phyloP scores from a whole-genome alignment of 2,797 vertebrate genomes.

The Enteromius trimaculatus region DNA sequence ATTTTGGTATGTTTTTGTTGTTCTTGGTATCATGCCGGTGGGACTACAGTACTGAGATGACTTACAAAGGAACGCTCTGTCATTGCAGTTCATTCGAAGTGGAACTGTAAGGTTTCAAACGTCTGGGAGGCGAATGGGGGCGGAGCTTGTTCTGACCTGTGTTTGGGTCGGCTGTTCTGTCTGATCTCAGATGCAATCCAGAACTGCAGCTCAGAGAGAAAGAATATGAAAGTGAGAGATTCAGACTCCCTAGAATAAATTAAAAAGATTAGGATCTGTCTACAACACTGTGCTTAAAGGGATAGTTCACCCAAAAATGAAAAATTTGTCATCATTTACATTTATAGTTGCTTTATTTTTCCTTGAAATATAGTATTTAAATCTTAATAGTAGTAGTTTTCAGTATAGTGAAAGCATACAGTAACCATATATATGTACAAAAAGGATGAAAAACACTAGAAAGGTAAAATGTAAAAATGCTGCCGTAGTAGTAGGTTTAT shows the following conservation, averaged over 20 bases:
- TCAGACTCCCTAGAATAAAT: neutral
- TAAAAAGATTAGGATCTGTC: neutral
- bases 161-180: conserved; percentile 67
- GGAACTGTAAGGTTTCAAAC: conserved; percentile 2
- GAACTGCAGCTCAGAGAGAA: conserved; percentile 40
- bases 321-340: neutral
- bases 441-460: neutral
- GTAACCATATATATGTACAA: neutral
- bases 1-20: neutral
- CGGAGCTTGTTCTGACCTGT: conserved; percentile 60
- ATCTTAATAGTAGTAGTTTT: neutral
- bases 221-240: neutral
- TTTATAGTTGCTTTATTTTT: neutral
- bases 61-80: neutral
- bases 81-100: neutral
- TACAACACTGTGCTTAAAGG: neutral
- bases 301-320: neutral
- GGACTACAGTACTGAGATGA: neutral
- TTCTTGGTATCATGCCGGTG: neutral
- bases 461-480: neutral
- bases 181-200: conserved; percentile 48
- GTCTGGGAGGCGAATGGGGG: conserved; percentile 42
- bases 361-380: neutral
- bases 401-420: neutral
- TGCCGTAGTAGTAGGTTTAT: neutral